phyloP scores from a whole-genome alignment of 2,888 invertebrate species.

The Neoitamus cyanurus region DNA sequence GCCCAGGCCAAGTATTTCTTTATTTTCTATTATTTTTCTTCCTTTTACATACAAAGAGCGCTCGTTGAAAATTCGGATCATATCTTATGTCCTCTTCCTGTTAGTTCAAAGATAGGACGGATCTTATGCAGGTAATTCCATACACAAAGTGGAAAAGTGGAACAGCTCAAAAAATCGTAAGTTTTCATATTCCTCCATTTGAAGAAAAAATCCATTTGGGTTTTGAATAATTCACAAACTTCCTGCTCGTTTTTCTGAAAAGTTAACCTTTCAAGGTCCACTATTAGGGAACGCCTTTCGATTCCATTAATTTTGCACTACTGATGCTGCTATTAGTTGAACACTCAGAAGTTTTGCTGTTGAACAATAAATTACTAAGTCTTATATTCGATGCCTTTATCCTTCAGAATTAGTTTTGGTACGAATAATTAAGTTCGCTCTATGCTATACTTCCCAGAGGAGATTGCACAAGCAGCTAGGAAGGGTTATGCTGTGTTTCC shows the following conservation, averaged over 20 bases:
- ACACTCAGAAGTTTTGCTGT: neutral
- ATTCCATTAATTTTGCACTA: neutral
- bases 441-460: neutral
- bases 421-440: neutral
- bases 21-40: no score
- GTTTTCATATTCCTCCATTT: no score
- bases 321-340: neutral
- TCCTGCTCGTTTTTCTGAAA: no score
- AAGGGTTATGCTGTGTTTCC: neutral
- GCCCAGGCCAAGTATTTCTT: no score
- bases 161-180: no score
- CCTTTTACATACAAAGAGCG: no score
- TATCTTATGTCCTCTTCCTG: no score
- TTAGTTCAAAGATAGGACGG: no score
- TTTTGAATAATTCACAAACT: neutral
- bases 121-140: no score
- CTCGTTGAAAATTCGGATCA: no score
- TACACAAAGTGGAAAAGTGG: no score
- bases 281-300: neutral
- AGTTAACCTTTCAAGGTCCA: neutral
- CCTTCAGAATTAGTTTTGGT: neutral
- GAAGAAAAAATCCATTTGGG: neutral
- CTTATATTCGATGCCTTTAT: neutral
- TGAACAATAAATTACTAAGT: neutral
- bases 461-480: neutral